Evolutionary conservation across 2,888 invertebrate species (phyloP).

Genomic region (Schizotus pectinicornis): DNA sequence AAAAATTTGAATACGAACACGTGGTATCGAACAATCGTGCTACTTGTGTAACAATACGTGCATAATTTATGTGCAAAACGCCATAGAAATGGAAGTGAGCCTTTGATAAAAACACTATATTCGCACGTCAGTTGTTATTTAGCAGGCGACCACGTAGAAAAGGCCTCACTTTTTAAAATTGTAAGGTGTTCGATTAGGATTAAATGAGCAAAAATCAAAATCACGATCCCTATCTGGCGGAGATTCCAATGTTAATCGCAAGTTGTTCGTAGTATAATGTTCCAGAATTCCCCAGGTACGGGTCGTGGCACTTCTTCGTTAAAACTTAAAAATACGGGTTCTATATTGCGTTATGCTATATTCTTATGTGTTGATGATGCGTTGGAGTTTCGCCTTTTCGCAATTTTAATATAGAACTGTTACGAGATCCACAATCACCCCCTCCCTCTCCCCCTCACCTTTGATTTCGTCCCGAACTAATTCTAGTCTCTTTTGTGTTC

Average conservation of each 20-base stretch:
- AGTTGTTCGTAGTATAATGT: slow-evolving; percentile 58
- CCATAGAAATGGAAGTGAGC: slow-evolving; percentile 47
- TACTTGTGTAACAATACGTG: slow-evolving; percentile 53
- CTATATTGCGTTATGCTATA: slow-evolving; percentile 53
- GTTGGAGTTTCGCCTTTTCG: slow-evolving; percentile 44
- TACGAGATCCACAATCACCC: no score
- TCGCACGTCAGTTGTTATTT: slow-evolving; percentile 35
- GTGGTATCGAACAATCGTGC: slow-evolving; percentile 51
- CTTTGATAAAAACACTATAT: slow-evolving; percentile 37
- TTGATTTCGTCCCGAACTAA: background rate
- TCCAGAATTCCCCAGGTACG: slow-evolving; percentile 55
- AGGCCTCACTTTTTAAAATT: slow-evolving; percentile 34
- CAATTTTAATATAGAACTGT: background rate
- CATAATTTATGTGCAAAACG: slow-evolving; percentile 51
- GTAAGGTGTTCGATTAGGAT: slow-evolving; percentile 46
- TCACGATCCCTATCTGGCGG: slow-evolving; percentile 53
- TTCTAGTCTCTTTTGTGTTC: background rate
- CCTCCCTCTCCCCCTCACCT: no score
- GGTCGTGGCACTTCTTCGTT: slow-evolving; percentile 54
- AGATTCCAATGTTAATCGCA: slow-evolving; percentile 56
- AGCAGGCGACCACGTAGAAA: slow-evolving; percentile 30
- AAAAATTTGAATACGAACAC: slow-evolving; percentile 54
- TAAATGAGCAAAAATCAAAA: slow-evolving; percentile 60
- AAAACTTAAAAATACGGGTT: slow-evolving; percentile 55
- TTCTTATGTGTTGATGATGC: slow-evolving; percentile 48